These are phyloP conservation scores for Colinus virginianus DNA, from an alignment of 2,113 vertebrate genomes.

Conservation along the genomic window DNA sequence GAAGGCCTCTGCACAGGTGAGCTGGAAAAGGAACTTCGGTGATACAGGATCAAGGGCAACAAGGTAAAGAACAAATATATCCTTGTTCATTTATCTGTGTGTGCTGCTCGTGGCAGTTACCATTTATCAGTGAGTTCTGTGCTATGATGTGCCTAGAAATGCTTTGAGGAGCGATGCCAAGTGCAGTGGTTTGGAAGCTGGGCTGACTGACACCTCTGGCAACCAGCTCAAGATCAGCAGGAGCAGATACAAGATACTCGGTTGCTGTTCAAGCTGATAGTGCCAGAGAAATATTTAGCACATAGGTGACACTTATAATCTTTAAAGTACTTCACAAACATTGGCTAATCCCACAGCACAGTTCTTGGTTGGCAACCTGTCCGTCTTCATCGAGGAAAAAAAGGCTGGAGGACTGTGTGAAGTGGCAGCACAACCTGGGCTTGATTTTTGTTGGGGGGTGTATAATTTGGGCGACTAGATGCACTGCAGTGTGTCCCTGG, in stretches of 20 bases:
- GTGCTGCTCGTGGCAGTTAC: neutral
- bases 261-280: conserved; percentile 38
- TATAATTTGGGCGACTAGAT: neutral
- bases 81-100: neutral
- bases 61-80: neutral
- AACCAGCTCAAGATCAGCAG: conserved; percentile 17
- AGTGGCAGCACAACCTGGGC: neutral
- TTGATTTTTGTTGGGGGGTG: too few relatives aligned
- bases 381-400: conserved; percentile 35
- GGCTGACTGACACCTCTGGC: conserved; percentile 18
- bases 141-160: accelerated
- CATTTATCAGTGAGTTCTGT: neutral
- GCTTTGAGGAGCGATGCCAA: neutral
- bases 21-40: neutral
- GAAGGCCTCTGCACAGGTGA: neutral
- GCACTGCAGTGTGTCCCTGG: neutral
- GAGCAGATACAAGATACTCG: conserved; percentile 19
- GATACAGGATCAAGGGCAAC: neutral
- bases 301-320: conserved; percentile 58
- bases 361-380: conserved; percentile 29
- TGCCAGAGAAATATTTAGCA: conserved; percentile 52
- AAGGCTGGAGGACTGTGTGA: neutral
- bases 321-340: conserved; percentile 58
- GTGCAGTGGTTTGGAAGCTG: neutral
- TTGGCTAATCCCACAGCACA: conserved; percentile 37